Conservation (phyloP, 1,140 invertebrate genomes). For the Chlorops oryzae region DNA sequence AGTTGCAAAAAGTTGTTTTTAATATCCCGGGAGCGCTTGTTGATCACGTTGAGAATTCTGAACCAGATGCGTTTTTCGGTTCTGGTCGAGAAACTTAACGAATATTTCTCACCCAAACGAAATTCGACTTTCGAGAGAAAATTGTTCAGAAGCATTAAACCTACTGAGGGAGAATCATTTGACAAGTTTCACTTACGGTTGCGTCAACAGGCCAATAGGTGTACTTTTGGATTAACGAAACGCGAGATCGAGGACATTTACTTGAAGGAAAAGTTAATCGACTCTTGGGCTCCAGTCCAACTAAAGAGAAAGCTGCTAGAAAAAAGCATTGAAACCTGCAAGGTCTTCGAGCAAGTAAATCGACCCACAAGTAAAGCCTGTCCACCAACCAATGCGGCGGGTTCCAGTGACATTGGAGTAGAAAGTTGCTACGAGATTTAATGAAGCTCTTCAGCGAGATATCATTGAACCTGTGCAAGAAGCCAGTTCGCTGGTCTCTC, state of each 20-base stretch:
- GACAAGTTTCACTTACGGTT: neutral
- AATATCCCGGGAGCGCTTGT: slow-evolving; percentile 9
- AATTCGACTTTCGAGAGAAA: slow-evolving; percentile 20
- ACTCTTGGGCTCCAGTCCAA: slow-evolving; percentile 10
- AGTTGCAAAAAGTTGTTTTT: slow-evolving; percentile 35
- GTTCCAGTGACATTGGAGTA: neutral
- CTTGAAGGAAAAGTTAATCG: slow-evolving; percentile 29
- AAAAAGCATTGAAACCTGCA: no score
- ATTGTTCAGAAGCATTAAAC: slow-evolving; percentile 2
- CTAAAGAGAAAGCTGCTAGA: neutral
- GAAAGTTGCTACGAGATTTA: neutral
- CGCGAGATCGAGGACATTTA: no score
- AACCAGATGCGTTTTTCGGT: neutral
- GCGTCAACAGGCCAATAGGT: slow-evolving; percentile 24
- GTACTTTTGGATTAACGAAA: slow-evolving; percentile 19
- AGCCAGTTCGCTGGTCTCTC: no score
- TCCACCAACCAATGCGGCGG: slow-evolving; percentile 7
- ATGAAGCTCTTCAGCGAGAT: neutral
- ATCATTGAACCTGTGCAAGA: neutral
- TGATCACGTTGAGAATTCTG: neutral
- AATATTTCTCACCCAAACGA: slow-evolving; percentile 22
- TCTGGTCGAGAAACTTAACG: slow-evolving; percentile 2
- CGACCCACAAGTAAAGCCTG: neutral
- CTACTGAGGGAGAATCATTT: neutral
- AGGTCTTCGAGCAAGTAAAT: no score